These are phyloP conservation scores for Oncopodura yosiiana DNA, from an alignment of 1,140 invertebrate species.

Conservation along the genomic window DNA sequence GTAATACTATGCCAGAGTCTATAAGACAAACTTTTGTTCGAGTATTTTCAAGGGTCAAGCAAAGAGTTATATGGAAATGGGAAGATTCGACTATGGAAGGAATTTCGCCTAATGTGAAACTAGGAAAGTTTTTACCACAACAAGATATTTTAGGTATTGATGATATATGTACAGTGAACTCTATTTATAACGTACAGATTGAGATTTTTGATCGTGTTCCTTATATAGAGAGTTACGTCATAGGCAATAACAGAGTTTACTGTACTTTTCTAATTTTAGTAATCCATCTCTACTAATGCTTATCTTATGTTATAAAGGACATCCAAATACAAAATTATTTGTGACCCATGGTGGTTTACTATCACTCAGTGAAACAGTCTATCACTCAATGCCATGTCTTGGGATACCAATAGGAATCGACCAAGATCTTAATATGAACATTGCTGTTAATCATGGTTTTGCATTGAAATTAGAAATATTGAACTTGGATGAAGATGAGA, in stretches of 20 bases:
- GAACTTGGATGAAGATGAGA: conserved; percentile 29
- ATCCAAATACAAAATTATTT: conserved; percentile 44
- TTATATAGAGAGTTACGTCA: no score
- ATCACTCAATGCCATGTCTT: conserved; percentile 45
- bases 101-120: conserved; percentile 43
- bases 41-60: conserved; percentile 39
- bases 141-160: conserved; percentile 25
- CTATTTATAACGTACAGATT: no score
- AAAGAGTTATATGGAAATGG: conserved; percentile 51
- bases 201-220: no score
- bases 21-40: conserved; percentile 6
- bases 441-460: conserved; percentile 5
- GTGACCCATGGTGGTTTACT: conserved; percentile 50
- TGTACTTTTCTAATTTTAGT: no score
- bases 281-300: no score
- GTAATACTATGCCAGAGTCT: conserved; percentile 15
- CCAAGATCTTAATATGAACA: conserved; percentile 41
- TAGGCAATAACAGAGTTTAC: no score
- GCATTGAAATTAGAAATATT: conserved; percentile 10
- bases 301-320: no score
- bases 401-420: conserved; percentile 55
- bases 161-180: no score
- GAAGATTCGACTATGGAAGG: conserved; percentile 33
- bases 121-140: conserved; percentile 37
- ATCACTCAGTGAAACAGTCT: conserved; percentile 43